Conservation (phyloP, 2,113 vertebrate species). For the Gavialis gangeticus region DNA sequence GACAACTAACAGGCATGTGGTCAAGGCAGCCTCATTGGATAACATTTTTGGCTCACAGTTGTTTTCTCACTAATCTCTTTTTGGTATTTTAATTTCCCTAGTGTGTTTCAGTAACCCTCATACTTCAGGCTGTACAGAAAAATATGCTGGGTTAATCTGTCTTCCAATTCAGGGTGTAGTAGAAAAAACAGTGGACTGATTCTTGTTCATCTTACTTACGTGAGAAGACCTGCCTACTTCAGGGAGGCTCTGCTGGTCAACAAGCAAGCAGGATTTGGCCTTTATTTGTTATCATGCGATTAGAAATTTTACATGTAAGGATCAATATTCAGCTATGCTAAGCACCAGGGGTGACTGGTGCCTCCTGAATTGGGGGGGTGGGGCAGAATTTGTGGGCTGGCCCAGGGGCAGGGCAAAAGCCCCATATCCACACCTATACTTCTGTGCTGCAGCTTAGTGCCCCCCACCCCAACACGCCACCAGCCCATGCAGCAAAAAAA, state of each 20-base stretch:
- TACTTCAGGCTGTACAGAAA: not conserved
- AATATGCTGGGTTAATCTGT: not conserved
- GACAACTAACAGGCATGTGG: not conserved
- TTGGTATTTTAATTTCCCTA: not conserved
- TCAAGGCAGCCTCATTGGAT: not conserved
- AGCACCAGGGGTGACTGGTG: not conserved
- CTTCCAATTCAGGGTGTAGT: not conserved
- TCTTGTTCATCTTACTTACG: not conserved
- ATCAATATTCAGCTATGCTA: not conserved
- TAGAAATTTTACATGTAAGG: rapidly evolving
- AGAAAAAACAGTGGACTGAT: rapidly evolving
- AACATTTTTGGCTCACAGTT: not conserved
- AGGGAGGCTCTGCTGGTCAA: not conserved
- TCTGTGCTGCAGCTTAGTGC: no score
- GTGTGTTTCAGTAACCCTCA: not conserved
- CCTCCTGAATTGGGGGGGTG: no score
- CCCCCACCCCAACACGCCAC: no score
- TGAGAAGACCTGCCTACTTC: not conserved
- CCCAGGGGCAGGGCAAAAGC: no score
- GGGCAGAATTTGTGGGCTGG: no score
- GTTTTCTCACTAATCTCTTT: not conserved
- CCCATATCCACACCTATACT: no score
- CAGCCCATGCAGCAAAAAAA: no score
- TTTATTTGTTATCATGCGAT: not conserved
- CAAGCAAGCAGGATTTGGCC: not conserved